Percentiles rank a stretch among this genome's conserved stretches.
Evolutionary conservation across 2,888 invertebrate genomes (phyloP).

Genomic region (Dioctria linearis): DNA sequence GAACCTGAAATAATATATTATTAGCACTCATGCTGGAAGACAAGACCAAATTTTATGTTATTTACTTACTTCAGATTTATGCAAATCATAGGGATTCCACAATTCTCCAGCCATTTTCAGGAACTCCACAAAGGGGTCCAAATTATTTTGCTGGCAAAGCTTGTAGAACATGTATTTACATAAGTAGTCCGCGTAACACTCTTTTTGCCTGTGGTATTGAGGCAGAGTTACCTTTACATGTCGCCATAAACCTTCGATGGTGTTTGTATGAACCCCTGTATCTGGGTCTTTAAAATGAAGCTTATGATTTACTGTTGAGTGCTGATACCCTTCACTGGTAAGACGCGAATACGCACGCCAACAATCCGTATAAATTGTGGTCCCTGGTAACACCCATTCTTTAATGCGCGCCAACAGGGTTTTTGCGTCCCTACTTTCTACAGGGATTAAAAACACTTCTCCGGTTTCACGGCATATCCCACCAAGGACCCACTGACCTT

Average conservation of each 20-base stretch:
- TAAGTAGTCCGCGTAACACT: background rate
- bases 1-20: no score
- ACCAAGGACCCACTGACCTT: no score
- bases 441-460: background rate
- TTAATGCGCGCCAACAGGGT: background rate
- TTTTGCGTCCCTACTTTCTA: background rate
- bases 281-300: background rate
- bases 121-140: background rate
- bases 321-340: background rate
- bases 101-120: background rate
- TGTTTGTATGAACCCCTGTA: background rate
- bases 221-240: background rate
- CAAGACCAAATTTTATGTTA: no score
- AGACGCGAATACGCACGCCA: no score
- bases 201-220: background rate
- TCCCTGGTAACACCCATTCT: background rate
- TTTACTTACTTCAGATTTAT: no score
- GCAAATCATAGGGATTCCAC: no score
- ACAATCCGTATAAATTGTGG: background rate
- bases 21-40: no score
- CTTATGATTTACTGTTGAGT: background rate
- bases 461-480: no score
- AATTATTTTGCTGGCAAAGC: background rate
- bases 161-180: background rate
- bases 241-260: background rate